Base-by-base conservation (phyloP, 2,797 vertebrate genomes). In the Helostoma temminkii region DNA sequence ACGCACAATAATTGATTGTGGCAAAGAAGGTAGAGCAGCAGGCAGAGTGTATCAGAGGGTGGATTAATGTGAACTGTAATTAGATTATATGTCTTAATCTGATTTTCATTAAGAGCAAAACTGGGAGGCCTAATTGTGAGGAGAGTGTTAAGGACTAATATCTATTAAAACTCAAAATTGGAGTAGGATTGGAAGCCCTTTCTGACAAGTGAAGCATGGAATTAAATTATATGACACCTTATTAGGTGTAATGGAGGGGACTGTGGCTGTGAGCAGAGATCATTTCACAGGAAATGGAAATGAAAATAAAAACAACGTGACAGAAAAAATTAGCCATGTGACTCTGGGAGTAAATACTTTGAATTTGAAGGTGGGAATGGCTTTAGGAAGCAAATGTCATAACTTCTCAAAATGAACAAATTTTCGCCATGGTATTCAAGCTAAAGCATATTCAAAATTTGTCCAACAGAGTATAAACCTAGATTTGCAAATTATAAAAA, bases 151-250 rank as follows among this genome's bases (percentile, higher is more conserved):
- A 91, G 84, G 92, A 92, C 91, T 94, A 94, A 94, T 93, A 94
- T 94, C 93, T 92, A 94, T 94, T 94, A 94, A 93, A 94, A 93
- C 86, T 93, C 91, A 89, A 93, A 94, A 94, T 93, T 93, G 91
- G 86, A 93, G 91, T 80, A 70, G 89, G 91, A 93, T 91, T 90
- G 90, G 90, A 92, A 91, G 90, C 81, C 72, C 85, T 89, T 89
- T 91, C 90, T 93, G 92, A 93, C 92, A 93, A 94, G 86, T 91
- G 91, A 94, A 94, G 93, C 94, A 92, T 94, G 92, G 93, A 95
- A 95, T 94, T 93, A 93, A 94, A 94, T 93, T 93, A 94, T 93
- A 94, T 93, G 93, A 94, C 93, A 94, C 93, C 89, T 94, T 94
- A 94, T 93, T 94, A 94, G 92, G 91, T 92, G 91, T 92, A 94